Conservation (phyloP, 1,140 invertebrate genomes). For the Whitmania pigra region DNA sequence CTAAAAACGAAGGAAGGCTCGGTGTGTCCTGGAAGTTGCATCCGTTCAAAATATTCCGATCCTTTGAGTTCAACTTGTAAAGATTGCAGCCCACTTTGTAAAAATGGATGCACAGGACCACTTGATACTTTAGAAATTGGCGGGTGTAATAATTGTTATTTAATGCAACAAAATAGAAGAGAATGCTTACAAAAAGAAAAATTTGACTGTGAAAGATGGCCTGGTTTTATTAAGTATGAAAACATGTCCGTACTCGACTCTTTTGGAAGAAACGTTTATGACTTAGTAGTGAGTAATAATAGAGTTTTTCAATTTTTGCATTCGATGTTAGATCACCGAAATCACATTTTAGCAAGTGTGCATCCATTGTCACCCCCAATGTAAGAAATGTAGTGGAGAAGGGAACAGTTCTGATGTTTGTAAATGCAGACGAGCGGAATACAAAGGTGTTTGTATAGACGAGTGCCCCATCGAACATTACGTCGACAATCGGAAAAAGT, state of each 20-base stretch:
- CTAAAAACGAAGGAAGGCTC: neutral
- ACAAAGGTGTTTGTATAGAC: conserved; percentile 74
- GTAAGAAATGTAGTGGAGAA: no score
- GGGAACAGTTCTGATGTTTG: no score
- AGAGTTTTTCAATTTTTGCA: no score
- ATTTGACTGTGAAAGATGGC: no score
- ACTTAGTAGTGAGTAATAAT: no score
- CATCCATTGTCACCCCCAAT: no score
- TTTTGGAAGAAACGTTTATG: no score
- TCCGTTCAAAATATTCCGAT: neutral
- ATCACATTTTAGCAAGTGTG: no score
- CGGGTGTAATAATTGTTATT: conserved; percentile 4
- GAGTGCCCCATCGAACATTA: conserved; percentile 74
- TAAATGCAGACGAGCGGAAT: conserved; percentile 64
- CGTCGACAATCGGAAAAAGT: conserved; percentile 53
- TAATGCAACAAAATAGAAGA: neutral
- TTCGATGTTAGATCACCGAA: no score
- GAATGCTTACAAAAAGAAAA: neutral
- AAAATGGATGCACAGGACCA: conserved; percentile 1
- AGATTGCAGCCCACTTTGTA: neutral
- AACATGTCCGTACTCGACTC: no score
- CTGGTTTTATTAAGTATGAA: no score
- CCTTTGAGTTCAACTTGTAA: neutral
- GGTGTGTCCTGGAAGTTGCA: neutral
- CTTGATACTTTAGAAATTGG: neutral